A percentile compares a stretch with the other conserved stretches of the same genome.
Conservation (phyloP, 2,888 invertebrate genomes). For the Drosophila kuntzei region DNA sequence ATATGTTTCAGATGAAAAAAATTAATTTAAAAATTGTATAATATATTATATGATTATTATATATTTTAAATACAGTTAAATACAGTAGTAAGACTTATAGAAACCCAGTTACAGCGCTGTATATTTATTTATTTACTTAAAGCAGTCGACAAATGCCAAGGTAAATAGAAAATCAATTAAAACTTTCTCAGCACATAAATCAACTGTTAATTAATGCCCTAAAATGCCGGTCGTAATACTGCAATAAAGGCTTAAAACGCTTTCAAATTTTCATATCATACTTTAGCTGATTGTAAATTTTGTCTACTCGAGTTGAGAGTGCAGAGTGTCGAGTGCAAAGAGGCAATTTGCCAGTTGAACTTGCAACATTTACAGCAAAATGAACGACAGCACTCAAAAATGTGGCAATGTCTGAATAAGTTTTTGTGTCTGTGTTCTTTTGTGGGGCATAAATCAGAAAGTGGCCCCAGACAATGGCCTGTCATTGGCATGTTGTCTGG, state of each 20-base stretch:
- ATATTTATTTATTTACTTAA: too few relatives aligned
- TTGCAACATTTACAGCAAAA: conserved; percentile 12
- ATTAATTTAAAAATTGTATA: too few relatives aligned
- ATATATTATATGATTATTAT: too few relatives aligned
- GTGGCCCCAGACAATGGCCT: conserved; percentile 71
- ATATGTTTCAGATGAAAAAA: too few relatives aligned
- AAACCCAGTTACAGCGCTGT: too few relatives aligned
- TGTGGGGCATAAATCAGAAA: conserved; percentile 69
- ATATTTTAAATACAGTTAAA: too few relatives aligned
- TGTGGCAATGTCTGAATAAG: conserved; percentile 35
- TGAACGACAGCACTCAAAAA: conserved; percentile 53
- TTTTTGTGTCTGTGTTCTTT: conserved; percentile 37
- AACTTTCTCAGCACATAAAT: background rate
- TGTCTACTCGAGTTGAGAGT: background rate
- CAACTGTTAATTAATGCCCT: conserved; percentile 5
- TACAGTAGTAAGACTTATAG: too few relatives aligned
- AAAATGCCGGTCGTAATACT: background rate
- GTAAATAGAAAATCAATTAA: conserved; percentile 2
- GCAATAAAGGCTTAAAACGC: conserved; percentile 4
- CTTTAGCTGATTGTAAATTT: conserved; percentile 25
- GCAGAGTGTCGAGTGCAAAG: background rate
- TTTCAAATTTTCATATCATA: conserved; percentile 9
- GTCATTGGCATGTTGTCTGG: conserved; percentile 47
- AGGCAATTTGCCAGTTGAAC: conserved; percentile 26
- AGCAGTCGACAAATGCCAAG: too few relatives aligned